Evolutionary conservation across 2,113 vertebrate species (phyloP), one percentile per base, ranked within the genome.

Genomic region (Gnathonemus echidnorhynchus): DNA sequence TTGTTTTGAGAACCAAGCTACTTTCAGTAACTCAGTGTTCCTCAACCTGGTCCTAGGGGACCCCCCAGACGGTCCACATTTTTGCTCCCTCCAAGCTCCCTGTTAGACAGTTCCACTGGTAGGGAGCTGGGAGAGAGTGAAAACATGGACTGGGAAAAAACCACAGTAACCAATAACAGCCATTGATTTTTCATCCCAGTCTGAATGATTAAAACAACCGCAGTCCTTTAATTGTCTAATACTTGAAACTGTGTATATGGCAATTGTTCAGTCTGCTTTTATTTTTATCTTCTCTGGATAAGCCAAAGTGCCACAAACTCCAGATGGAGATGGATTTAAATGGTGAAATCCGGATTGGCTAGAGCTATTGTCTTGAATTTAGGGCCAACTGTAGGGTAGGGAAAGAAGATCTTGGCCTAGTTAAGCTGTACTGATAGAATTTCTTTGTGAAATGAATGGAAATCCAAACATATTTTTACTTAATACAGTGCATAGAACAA

Each of bases 241-340:
- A 42, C 39, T 77, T 39, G 70, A 77, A 17, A 42, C 74, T 21
- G 13, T 80, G 35, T 42, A 80, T 39, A 42, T 80, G 74, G 74
- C 35, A 19, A 80, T 8, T 17, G 2, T 42, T 80, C 31, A 80
- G 15, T 42, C 74, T 80, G 35, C 31, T 70, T 70, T 70, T 70
- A 80, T 80, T 80, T 80, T 80, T 39, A 42, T 80, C 74, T 19
- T 39, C 35, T 42, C 35, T 42, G 35, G 35, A 80, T 42, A 80
- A 80, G 74, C 62, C 66, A 86, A 48, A 80, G 8, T 50, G 11
- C 70, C 10, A 24, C 15, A 48, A 24, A 39, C 66, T 85, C 88
- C 91, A 92, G 91, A 92, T 91, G 91, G 90, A 27, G 11, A 19
- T 84, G 90, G 91, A 91, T 92, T 92, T 90, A 88, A 52, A 46